These are phyloP conservation scores for Galeopsomyia nigrocyanea DNA, from an alignment of 2,888 invertebrate genomes.

Conservation along the genomic window DNA sequence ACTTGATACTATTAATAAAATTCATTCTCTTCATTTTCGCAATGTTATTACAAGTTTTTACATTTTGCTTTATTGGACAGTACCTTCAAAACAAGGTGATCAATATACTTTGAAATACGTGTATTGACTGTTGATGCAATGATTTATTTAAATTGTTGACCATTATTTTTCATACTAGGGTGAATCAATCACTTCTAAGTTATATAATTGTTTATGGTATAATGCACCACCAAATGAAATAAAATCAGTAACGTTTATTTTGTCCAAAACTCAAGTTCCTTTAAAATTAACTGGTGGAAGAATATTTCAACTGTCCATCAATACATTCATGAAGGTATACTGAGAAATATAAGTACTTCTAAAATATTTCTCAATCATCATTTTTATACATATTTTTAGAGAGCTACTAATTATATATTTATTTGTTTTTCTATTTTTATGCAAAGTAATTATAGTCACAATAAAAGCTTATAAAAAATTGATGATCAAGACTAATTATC, in stretches of 20 bases:
- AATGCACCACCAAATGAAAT: constrained; percentile 7
- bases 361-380: too few relatives aligned
- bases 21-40: constrained; percentile 43
- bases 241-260: constrained; percentile 18
- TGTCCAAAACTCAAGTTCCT: constrained; percentile 18
- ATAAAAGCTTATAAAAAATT: too few relatives aligned
- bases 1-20: constrained; percentile 39
- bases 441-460: too few relatives aligned
- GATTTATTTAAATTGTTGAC: too few relatives aligned
- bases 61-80: constrained; percentile 53
- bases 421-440: too few relatives aligned
- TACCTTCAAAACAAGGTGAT: constrained; percentile 51
- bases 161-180: constrained; percentile 14
- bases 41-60: constrained; percentile 44
- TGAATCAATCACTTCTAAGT: neutral
- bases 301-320: neutral
- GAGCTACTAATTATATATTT: too few relatives aligned
- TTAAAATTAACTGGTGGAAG: constrained; percentile 16
- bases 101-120: neutral
- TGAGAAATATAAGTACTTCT: neutral
- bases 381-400: too few relatives aligned
- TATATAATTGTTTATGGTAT: constrained; percentile 34
- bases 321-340: constrained; percentile 8
- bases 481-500: too few relatives aligned
- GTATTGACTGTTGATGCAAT: neutral